Percentiles rank a stretch among this genome's conserved stretches.
phyloP scores from a whole-genome alignment of 2,797 vertebrate species.

The Psittacula echo region DNA sequence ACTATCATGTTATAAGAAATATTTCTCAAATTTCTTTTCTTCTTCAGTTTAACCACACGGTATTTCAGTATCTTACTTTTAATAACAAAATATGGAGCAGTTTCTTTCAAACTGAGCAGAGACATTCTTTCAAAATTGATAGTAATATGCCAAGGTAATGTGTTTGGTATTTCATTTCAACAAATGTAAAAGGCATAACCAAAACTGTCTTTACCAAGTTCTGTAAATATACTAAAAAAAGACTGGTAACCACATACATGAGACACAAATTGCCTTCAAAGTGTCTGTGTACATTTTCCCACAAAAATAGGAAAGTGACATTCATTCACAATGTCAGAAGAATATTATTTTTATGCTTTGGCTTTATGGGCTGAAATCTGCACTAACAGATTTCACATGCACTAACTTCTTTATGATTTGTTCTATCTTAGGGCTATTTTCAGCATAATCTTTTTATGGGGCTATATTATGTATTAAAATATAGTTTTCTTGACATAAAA shows the following conservation, averaged over 20 bases:
- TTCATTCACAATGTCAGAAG: constrained; percentile 62
- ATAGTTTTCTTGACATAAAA: constrained; percentile 43
- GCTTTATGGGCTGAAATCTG: constrained; percentile 43
- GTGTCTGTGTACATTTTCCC: constrained; percentile 53
- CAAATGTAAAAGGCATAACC: not conserved
- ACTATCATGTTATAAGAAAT: not conserved
- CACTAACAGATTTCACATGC: not conserved
- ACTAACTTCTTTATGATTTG: constrained; percentile 64
- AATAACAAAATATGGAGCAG: not conserved
- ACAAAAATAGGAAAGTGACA: constrained; percentile 59
- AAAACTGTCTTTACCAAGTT: not conserved
- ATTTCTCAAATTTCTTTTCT: not conserved
- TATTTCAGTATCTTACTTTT: not conserved
- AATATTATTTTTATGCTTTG: constrained; percentile 66
- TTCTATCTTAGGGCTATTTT: constrained; percentile 61
- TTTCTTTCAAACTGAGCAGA: not conserved
- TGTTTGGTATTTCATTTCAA: not conserved
- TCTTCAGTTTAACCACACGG: not conserved
- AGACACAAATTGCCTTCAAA: constrained; percentile 43
- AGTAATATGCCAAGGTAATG: not conserved
- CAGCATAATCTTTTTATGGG: constrained; percentile 46
- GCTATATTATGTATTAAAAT: constrained; percentile 53
- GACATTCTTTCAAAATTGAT: not conserved
- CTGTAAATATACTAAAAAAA: not conserved
- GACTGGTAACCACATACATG: not conserved